Base-by-base conservation (phyloP, 1,140 invertebrate species). In the Hesperophylax magnus region DNA sequence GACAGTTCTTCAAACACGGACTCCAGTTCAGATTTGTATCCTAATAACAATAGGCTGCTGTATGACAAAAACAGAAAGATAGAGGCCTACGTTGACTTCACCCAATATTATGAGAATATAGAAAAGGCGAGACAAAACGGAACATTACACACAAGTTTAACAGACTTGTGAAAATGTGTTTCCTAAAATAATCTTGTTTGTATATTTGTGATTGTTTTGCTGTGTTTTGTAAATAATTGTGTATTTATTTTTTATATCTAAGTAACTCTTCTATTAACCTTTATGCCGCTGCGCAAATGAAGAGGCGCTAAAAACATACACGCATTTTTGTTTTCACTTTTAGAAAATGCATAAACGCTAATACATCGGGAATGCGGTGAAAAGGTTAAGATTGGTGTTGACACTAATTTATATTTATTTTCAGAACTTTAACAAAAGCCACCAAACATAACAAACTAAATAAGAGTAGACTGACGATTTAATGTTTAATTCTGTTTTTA, bases 41-140 rank as follows among this genome's bases (percentile, higher is more conserved):
- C 90, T 2, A 78, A 85, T 75, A 84, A 86, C 75, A 69, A 85
- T 54, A 78, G 69, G 74, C 58, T 77, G 15, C n/a, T 54, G 6
- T 87, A 86, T n/a, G 90, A 92, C 71, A 89, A 86, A 81, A 92
- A 95, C 84, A 92, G 92, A 18, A 91, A 90, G 84, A 93, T 97
- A n/a, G 91, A 93, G 81, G 91, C 95, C 4, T 97, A 98, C 86
- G 95, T 97, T 0, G 94, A 97, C 88, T 98, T 97, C 87, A 91
- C 93, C 0, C 94, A 94, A 83, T 97, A 95, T 91, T 96, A 94
- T 86, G 89, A 92, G 81, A 95, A 95, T 83, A 91, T 96, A 15
- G 93, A 93, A 81, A 92, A 91, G 84, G 93, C 91, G 52, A 88
- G 89, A 63, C 86, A 87, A 81, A 91, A 92, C 81, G 92, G 93